A percentile compares a stretch with the other conserved stretches of the same genome.
Conservation (phyloP, 2,113 vertebrate genomes). For the Cyanoramphus novaezelandiae region DNA sequence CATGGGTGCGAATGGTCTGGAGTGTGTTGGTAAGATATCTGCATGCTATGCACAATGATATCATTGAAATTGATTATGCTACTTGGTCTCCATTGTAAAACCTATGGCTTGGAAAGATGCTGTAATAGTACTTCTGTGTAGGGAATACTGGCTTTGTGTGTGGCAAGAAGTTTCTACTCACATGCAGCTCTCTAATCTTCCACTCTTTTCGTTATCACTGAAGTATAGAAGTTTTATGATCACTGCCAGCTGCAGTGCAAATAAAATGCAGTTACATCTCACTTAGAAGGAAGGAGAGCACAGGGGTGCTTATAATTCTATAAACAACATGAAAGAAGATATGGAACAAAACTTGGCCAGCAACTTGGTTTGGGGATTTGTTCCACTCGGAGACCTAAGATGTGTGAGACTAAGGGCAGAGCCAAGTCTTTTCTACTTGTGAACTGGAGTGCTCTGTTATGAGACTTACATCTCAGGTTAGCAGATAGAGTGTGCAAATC, state of each 20-base stretch:
- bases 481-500: background rate
- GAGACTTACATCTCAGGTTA: background rate
- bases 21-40: constrained; percentile 53
- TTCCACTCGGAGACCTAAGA: background rate
- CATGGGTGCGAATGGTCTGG: constrained; percentile 63
- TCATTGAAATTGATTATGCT: constrained; percentile 66
- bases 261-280: background rate
- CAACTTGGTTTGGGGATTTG: background rate
- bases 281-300: background rate
- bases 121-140: background rate
- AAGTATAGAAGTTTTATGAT: background rate
- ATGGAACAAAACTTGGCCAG: background rate
- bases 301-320: background rate
- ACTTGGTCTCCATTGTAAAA: constrained; percentile 62
- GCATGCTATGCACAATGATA: constrained; percentile 49
- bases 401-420: background rate
- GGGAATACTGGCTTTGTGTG: background rate
- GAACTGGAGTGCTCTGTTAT: background rate
- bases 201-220: background rate
- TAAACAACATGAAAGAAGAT: background rate
- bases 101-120: constrained; percentile 3
- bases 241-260: background rate
- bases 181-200: background rate
- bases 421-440: background rate
- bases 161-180: background rate